A percentile compares a stretch with the other conserved stretches of the same genome.
Evolutionary conservation across 2,113 vertebrate species (phyloP).

Genomic region (Bettongia penicillata): DNA sequence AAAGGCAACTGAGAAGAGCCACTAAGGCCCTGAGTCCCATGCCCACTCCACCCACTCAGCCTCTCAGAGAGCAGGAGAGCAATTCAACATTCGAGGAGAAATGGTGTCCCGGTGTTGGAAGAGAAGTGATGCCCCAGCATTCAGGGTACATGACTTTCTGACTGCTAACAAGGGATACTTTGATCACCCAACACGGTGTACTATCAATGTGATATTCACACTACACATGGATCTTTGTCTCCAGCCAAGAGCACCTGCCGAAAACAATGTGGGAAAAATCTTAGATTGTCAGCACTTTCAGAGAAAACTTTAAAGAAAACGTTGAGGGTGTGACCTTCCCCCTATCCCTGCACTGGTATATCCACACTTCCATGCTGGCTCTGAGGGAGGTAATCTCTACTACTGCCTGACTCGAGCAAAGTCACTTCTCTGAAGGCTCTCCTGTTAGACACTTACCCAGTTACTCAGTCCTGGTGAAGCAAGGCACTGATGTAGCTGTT

Average conservation of each 20-base stretch:
- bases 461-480: slow-evolving; percentile 21
- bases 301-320: slow-evolving; percentile 60
- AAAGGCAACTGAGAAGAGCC: background rate
- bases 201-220: no score
- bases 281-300: slow-evolving; percentile 62
- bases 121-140: slow-evolving; percentile 47
- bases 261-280: slow-evolving; percentile 70
- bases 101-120: background rate
- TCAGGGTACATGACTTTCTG: slow-evolving; percentile 65
- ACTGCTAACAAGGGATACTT: slow-evolving; percentile 68
- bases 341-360: rapidly evolving
- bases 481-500: background rate
- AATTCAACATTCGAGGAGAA: slow-evolving; percentile 1
- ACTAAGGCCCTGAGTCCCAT: background rate
- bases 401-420: background rate
- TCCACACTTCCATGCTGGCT: background rate
- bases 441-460: background rate
- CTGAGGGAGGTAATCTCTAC: background rate
- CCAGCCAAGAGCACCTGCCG: slow-evolving; percentile 70
- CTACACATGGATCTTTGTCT: slow-evolving; percentile 24
- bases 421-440: slow-evolving; percentile 45
- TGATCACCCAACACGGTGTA: slow-evolving; percentile 64
- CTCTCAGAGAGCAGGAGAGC: slow-evolving; percentile 45
- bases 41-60: background rate
- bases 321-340: background rate